Conservation (phyloP, 2,113 vertebrate genomes). For the Mola mola region DNA sequence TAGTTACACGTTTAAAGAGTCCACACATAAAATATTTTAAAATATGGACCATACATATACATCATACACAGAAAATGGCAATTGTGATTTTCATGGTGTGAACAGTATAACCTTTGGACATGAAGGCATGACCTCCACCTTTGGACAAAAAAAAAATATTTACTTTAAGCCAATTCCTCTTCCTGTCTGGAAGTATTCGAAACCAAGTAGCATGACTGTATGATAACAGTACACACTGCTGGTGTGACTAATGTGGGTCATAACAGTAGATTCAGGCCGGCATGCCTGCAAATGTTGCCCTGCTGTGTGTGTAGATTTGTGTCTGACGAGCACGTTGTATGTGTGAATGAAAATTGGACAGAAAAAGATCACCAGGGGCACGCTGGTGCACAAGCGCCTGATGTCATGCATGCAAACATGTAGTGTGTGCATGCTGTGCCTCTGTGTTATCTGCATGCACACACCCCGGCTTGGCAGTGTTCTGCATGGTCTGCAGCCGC, state of each 20-base stretch:
- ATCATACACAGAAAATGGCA: background rate
- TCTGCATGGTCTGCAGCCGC: slow-evolving; percentile 89
- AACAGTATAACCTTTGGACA: background rate
- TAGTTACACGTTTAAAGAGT: background rate
- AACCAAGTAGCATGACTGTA: slow-evolving; percentile 15
- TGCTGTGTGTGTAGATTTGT: background rate
- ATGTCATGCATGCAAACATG: background rate
- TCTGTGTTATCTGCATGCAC: background rate
- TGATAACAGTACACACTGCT: slow-evolving; percentile 38
- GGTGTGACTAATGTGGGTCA: slow-evolving; percentile 55
- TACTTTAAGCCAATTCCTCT: slow-evolving; percentile 11
- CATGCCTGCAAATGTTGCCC: slow-evolving; percentile 12
- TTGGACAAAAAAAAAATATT: slow-evolving; percentile 20
- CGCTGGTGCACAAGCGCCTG: background rate
- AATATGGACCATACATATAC: too few species aligned
- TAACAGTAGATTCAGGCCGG: slow-evolving; percentile 21
- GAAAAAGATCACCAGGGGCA: background rate
- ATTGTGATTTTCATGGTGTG: background rate
- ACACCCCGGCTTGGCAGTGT: slow-evolving; percentile 78
- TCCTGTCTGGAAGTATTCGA: slow-evolving; percentile 8
- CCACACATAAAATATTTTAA: too few species aligned
- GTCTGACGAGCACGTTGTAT: slow-evolving; percentile 7
- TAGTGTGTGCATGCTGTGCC: background rate
- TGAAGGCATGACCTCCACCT: background rate
- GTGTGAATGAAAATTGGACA: background rate